Evolutionary conservation across 1,140 invertebrate genomes (phyloP), one percentile per base, ranked within the genome.

Genomic region (Meloidogyne exigua): DNA sequence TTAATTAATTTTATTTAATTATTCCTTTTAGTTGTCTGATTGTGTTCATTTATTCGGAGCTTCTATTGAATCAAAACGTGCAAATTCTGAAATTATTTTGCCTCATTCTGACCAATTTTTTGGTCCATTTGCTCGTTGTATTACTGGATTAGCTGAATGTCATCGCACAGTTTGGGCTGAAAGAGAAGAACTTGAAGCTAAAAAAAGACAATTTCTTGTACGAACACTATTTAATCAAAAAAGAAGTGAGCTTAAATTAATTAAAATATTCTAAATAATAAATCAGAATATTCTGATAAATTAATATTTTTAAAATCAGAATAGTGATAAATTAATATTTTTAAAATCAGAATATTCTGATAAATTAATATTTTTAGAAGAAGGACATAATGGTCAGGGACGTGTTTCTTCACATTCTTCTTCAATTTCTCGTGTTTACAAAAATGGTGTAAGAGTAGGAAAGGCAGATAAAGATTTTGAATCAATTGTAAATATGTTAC

Each of bases 31-130:
- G 76, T 81, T 82, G 68, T 62, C 71, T 25, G 72, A 80, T 57
- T 87, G 87, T 67, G 76, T 76, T 63, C 49, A 70, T 26, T 81
- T 75, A 65, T 98, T 97, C 88, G 95, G 94, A 23, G 95, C 97
- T 88, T 94, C 96, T n/a, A 57, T 57, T 57, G 49, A 57, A 57
- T 49, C 84, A 91, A 92, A 1, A 91, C 92, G 1, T 49, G n/a
- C 28, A 65, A 73, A 32, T 57, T 39, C 75, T 62, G 64, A 69
- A 92, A 91, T 15, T 57, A 57, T 57, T 57, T 57, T 57, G 9
- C 90, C 92, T 25, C 93, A 95, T 82, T 95, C 95, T 0, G 95
- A 98, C 82, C 95, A 96, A 87, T 95, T 99, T 89, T 98, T 98
- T 89, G 94, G 93, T 11, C 93, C 94, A 26, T 93, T 98, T 80